Conservation (phyloP, 2,797 vertebrate species). For the Sparus aurata region DNA sequence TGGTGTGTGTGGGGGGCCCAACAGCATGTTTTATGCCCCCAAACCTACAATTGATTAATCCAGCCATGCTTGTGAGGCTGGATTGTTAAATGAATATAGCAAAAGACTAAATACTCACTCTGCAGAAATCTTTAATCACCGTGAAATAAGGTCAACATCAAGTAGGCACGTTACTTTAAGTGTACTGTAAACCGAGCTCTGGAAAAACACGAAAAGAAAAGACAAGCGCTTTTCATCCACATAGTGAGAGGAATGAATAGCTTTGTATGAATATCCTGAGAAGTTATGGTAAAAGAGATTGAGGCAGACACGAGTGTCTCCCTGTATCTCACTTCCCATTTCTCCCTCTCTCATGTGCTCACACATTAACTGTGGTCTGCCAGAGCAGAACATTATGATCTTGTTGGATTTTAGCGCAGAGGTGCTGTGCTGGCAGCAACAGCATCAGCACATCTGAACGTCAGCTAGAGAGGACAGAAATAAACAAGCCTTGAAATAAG, state of each 20-base stretch:
- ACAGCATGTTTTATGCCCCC: not conserved
- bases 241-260: not conserved
- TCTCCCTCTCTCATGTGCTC: slow-evolving; percentile 23
- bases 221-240: not conserved
- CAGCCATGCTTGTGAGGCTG: not conserved
- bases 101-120: not conserved
- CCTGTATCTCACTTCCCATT: slow-evolving; percentile 34
- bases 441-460: slow-evolving; percentile 47
- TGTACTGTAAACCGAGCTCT: not conserved
- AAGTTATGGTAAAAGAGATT: slow-evolving; percentile 14
- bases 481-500: slow-evolving; percentile 46
- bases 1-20: not conserved
- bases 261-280: not conserved
- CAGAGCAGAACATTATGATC: slow-evolving; percentile 55
- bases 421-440: slow-evolving; percentile 50
- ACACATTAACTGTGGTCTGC: slow-evolving; percentile 56
- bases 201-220: not conserved
- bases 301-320: slow-evolving; percentile 12
- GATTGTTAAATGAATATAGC: not conserved
- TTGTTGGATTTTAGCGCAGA: slow-evolving; percentile 60
- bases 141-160: not conserved
- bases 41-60: not conserved
- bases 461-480: slow-evolving; percentile 44
- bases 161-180: too few relatives aligned
- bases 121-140: not conserved